Base-by-base conservation (phyloP, 2,113 vertebrate genomes). In the Pseudopodoces humilis region DNA sequence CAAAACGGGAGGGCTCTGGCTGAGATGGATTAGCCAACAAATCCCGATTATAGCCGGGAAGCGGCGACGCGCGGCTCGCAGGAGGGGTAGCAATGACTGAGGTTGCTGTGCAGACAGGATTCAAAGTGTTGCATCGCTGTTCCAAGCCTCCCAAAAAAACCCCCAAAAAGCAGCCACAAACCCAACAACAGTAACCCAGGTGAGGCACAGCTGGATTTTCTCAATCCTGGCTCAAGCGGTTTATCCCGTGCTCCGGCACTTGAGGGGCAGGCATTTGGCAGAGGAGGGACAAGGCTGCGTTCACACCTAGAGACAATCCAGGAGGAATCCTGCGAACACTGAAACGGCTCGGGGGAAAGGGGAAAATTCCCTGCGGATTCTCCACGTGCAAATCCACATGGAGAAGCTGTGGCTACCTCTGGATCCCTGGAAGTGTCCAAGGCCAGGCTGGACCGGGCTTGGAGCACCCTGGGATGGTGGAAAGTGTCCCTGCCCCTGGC, bases 311-410 rank as follows among this genome's bases (percentile, higher is more conserved):
- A 17, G 21, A 43, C 25, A 49, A 53, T 5, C 39, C 22, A 1
- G 0, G 16, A 71, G 7, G 62, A 53, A 14, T 7, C 49, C 39
- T 60, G 10, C 39, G 59, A 37, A 17, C 11, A 4, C 2, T 11
- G 17, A 11, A 46, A 20, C 3, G 31, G 0, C 16, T 7, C 4
- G 6, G 49, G 31, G 13, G 2, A 23, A 31, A 58, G 13, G 8
- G 15, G 44, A 0, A 1, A 1, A 28, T 46, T 87, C 78, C 35
- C 43, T 24, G 9, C 0, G 31, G 23, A 17, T 13, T 10, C 13
- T 23, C 43, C 39, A 30, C 1, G 0, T 13, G 22, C 20, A 2
- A 4, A 33, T 35, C 12, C 6, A 0, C 23, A 7, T 16, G 17
- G 39, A 35, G 53, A 5, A 75, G 41, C 31, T 68, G 39, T 3